These are phyloP conservation scores for Embidobia sp. DNA, from an alignment of 2,888 invertebrate species.

Conservation along the genomic window DNA sequence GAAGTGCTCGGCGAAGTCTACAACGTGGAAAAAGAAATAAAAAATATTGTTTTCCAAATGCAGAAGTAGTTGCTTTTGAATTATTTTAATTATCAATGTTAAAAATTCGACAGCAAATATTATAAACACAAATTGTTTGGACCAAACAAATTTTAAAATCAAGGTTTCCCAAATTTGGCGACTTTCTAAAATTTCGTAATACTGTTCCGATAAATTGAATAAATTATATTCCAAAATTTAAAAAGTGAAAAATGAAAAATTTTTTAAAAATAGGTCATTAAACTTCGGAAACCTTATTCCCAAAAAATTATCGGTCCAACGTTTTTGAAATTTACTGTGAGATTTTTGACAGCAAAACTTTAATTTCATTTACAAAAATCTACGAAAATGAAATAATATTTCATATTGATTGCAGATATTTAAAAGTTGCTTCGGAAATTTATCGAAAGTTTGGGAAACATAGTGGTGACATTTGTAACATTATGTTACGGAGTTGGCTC, in stretches of 20 bases:
- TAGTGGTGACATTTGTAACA: conserved; percentile 82
- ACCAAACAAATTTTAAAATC: too few relatives aligned
- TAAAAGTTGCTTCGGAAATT: conserved; percentile 82
- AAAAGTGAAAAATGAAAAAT: too few relatives aligned
- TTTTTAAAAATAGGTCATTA: too few relatives aligned
- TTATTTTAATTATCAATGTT: background rate
- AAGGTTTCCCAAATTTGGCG: too few relatives aligned
- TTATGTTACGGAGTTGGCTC: conserved; percentile 81
- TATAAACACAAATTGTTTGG: too few relatives aligned
- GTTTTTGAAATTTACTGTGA: too few relatives aligned
- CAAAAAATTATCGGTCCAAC: too few relatives aligned
- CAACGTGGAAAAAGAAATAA: conserved; percentile 76
- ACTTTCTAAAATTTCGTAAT: too few relatives aligned
- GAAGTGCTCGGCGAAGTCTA: conserved; percentile 70
- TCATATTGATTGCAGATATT: conserved; percentile 76
- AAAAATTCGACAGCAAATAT: background rate
- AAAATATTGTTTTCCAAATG: conserved; percentile 75
- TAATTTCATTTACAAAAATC: conserved; percentile 4
- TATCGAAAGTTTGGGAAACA: conserved; percentile 81
- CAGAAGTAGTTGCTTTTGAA: conserved; percentile 73
- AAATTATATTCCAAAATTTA: too few relatives aligned
- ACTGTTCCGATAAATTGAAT: too few relatives aligned
- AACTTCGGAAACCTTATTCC: too few relatives aligned
- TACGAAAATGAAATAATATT: background rate
- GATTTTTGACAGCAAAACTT: too few relatives aligned